Base-by-base conservation (phyloP, 2,113 vertebrate species). In the Microtus pennsylvanicus region DNA sequence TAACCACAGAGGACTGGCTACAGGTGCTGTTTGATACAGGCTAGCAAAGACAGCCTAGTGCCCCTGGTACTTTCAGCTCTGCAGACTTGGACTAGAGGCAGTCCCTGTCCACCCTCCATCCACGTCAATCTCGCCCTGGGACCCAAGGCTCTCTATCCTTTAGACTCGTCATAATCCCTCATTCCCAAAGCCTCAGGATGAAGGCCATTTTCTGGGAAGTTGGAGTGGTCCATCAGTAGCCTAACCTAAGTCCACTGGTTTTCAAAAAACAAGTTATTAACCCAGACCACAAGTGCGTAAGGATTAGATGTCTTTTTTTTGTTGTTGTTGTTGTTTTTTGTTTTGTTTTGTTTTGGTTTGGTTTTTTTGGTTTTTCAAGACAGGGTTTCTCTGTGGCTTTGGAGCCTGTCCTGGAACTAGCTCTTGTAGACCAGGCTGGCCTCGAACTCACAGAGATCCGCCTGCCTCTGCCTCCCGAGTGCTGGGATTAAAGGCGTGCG, bases 221-320 rank as follows among this genome's bases (percentile, higher is more conserved):
- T 38, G 1, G 38, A 72, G 3, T 22, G 42, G 26, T 7, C 42
- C 26, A 11, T 5, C 5, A 7, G 52, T 17, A 63, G 47, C 24
- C 30, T 72, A 9, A 38, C 33, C 77, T 0, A 67, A 67, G 33
- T 28, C 33, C 5, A 14, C 2, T 35, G 28, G 38, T 11, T 67
- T 93, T 69, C 93, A 52, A 69, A 83, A 93, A 74, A 67, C 26
- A 85, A n/a, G 28, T 70, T 33, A 28, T 63, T 92, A 87, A 81
- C 35, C 30, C 72, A 69, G 52, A 4, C 10, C n/a, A 26, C 3
- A 8, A 63, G 45, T 69, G 52, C 90, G 55, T 87, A n/a, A 11
- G 45, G 42, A 77, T 16, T 33, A 69, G 14, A 28, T 85, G 90
- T 74, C 67, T 85, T 87, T 35, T 45, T 45, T n/a, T n/a, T n/a